Base-by-base conservation (phyloP, 1,140 invertebrate genomes). In the Rhizoglyphus robini region DNA sequence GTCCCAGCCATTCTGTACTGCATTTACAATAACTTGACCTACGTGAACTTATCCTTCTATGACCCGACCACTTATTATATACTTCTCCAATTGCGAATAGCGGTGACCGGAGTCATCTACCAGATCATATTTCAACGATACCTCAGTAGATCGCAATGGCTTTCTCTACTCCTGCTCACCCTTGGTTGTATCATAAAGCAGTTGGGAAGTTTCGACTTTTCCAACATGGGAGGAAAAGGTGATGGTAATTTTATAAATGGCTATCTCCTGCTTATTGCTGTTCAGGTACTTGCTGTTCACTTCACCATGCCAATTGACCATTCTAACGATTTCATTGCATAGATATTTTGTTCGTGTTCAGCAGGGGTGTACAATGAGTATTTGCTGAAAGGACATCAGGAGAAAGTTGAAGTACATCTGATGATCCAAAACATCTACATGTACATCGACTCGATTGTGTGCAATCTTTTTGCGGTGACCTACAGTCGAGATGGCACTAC, bases 341-440 rank as follows among this genome's bases (percentile, higher is more conserved):
- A 95, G 82, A 87, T 89, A 31, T 82, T 94, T 65, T 93, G 87
- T 70, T 96, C 92, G 0, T 95, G 90, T 69, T 78, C 93, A 69
- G 92, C 92, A 18, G 92, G 93, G 23, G 93, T 96, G 15, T 97
- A 96, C 74, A 96, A 95, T 76, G 93, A 97, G 76, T 94, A 90
- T 77, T 77, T 97, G 48, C 76, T 97, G 0, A 97, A 97, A 80
- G 74, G 76, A 62, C 83, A 82, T 29, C 31, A 58, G 29, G n/a
- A n/a, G n/a, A 83, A 85, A 68, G 81, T 83, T 13, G 83, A 86
- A 68, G 84, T 92, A 0, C 86, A 93, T 74, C 87, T 96, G 68
- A 92, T 90, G 78, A 76, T 95, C 66, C 93, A 96, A 78, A 97
- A 96, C 78, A 82, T 92, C 1, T 96, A 91, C 73, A 94, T 96